A percentile compares a stretch with the other conserved stretches of the same genome.
These are phyloP conservation scores for Aphelinus atriplicis DNA, from an alignment of 1,140 invertebrate species.

Conservation along the genomic window DNA sequence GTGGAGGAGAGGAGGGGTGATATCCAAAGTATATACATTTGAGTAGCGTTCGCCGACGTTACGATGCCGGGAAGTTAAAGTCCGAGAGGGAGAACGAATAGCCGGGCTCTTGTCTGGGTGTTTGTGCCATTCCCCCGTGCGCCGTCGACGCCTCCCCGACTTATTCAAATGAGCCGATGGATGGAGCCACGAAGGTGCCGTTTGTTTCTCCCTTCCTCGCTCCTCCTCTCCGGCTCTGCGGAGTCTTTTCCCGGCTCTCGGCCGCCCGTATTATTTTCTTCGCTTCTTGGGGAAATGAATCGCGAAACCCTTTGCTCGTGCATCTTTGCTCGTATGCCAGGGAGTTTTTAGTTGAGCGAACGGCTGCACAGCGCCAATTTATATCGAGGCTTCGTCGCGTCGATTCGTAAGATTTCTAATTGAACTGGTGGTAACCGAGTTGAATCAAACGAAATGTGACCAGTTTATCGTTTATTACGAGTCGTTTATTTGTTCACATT, in stretches of 20 bases:
- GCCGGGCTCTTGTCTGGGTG: constrained; percentile 3
- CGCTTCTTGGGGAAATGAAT: constrained; percentile 37
- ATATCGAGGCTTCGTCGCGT: too few species aligned
- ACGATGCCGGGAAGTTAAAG: constrained; percentile 19
- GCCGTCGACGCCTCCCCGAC: constrained; percentile 41
- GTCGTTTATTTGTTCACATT: too few species aligned
- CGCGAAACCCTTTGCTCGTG: background rate
- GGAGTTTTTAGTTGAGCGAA: too few species aligned
- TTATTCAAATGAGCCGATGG: constrained; percentile 61
- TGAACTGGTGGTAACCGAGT: too few species aligned
- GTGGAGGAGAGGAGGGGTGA: background rate
- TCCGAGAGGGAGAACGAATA: constrained; percentile 25
- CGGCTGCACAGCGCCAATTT: too few species aligned
- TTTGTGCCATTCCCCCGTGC: constrained; percentile 3
- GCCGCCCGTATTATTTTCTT: constrained; percentile 40
- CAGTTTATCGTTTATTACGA: too few species aligned
- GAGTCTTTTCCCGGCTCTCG: constrained; percentile 39
- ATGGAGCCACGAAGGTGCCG: constrained; percentile 55
- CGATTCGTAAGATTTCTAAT: too few species aligned
- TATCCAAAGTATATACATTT: constrained; percentile 4
- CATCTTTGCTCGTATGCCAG: background rate
- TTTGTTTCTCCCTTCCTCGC: constrained; percentile 53
- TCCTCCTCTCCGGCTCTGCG: constrained; percentile 10
- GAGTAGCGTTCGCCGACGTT: constrained; percentile 17
- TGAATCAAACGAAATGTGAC: too few species aligned